Conservation (phyloP, 2,113 vertebrate species). For the Lota lota region DNA sequence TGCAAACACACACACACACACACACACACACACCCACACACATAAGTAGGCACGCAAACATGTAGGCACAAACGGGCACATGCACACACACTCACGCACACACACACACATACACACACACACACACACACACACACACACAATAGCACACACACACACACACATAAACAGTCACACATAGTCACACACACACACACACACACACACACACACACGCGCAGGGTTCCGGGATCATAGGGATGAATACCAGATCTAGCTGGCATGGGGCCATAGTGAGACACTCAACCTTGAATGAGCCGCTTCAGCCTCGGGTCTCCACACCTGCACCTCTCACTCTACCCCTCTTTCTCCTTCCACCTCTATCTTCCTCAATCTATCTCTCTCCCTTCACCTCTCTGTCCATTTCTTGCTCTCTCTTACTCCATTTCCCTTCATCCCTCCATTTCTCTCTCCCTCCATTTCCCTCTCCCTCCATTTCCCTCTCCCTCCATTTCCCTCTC, state of each 20-base stretch:
- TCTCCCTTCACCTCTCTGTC: neutral
- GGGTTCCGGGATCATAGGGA: too few relatives aligned
- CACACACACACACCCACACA: too few relatives aligned
- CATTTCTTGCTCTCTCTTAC: neutral
- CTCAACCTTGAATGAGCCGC: neutral
- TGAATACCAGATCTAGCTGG: neutral
- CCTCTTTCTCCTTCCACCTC: neutral
- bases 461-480: neutral
- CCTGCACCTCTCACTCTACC: neutral
- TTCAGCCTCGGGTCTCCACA: neutral
- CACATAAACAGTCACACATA: too few relatives aligned
- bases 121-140: neutral
- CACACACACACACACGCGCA: slow-evolving; percentile 6
- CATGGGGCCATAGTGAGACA: neutral
- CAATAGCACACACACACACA: too few relatives aligned
- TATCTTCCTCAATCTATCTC: neutral
- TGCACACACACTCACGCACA: neutral
- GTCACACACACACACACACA: neutral
- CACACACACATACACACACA: neutral
- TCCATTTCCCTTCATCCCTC: neutral
- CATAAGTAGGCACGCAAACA: too few relatives aligned
- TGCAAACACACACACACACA: too few relatives aligned
- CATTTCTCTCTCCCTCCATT: neutral
- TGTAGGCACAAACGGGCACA: neutral
- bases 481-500: too few relatives aligned